Conservation (phyloP, 2,888 invertebrate species). For the Calliphora vomitoria region DNA sequence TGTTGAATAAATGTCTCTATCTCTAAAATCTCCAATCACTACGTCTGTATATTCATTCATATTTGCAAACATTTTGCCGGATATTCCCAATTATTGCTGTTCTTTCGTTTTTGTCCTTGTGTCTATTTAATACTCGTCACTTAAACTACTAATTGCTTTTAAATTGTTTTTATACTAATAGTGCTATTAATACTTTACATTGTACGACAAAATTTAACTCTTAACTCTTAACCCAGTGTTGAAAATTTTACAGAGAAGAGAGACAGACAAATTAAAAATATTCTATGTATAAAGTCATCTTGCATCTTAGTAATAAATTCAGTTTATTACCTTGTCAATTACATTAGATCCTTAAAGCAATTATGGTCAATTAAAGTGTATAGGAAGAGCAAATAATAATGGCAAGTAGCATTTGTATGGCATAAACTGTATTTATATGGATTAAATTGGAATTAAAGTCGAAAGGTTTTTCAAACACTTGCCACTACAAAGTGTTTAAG, state of each 20-base stretch:
- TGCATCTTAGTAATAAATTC: conserved; percentile 55
- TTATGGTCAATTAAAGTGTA: conserved; percentile 69
- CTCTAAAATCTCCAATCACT: background rate
- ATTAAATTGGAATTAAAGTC: conserved; percentile 39
- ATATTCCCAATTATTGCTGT: conserved; percentile 27
- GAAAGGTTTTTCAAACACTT: background rate
- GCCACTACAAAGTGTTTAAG: background rate
- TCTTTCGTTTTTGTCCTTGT: background rate
- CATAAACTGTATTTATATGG: conserved; percentile 6
- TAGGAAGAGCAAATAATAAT: conserved; percentile 46
- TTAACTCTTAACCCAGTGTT: conserved; percentile 27
- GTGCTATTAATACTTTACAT: conserved; percentile 22
- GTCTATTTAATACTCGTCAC: conserved; percentile 43
- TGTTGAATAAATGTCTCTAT: background rate
- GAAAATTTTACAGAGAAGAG: background rate
- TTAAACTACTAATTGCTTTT: conserved; percentile 56
- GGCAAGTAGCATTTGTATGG: conserved; percentile 17
- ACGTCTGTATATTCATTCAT: background rate
- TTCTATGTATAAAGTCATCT: conserved; percentile 26
- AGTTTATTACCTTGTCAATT: conserved; percentile 69
- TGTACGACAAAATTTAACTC: conserved; percentile 11
- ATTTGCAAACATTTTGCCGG: background rate
- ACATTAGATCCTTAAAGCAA: conserved; percentile 67
- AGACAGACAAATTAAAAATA: background rate
- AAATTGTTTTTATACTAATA: conserved; percentile 37